Base-by-base conservation (phyloP, 2,113 vertebrate genomes). In the Epinephelus moara region DNA sequence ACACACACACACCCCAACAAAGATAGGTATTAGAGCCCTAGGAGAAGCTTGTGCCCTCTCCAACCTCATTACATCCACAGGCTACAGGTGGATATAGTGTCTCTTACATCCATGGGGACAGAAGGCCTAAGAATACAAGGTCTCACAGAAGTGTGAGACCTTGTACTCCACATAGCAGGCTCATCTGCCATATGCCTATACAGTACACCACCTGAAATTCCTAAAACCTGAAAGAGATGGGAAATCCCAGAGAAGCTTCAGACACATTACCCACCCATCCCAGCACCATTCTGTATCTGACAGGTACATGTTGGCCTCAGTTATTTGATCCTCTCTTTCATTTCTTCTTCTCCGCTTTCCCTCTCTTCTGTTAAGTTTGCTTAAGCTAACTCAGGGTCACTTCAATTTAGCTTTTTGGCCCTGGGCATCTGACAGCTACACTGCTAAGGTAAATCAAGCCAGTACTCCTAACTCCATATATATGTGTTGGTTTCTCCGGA, bases 391-490 rank as follows among this genome's bases (percentile, higher is more conserved):
- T 88, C 80, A 74, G 91, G 90, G 91, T 92, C 89, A 89, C 77
- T 90, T 88, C 88, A 91, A 92, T 93, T 92, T 91, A 90, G 79
- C 84, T 83, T 78, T 78, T 70, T 85, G 80, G 84, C 89, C 82
- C 33, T 18, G 6, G 66, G 85, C 77, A 82, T 73, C 9, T 42
- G 75, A 81, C 60, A 88, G 74, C 85, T 66, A 86, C 86, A 86
- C 37, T 64, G 68, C 78, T 73, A 57, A 82, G 88, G 87, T 89
- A 83, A 82, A 90, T 81, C 14, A 45, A 81, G 63, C 72, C 12
- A 33, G 61, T 76, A 37, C 71, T 40, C 73, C 77, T 66, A 14
- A 68, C 47, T 70, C 21, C 23, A 49, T 60, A 14, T n/a, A 30
- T 30, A n/a, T n/a, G n/a, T n/a, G n/a, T n/a, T n/a, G n/a, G n/a